Evolutionary conservation across 2,797 vertebrate species (phyloP).

Genomic region (Myotis pilosus): DNA sequence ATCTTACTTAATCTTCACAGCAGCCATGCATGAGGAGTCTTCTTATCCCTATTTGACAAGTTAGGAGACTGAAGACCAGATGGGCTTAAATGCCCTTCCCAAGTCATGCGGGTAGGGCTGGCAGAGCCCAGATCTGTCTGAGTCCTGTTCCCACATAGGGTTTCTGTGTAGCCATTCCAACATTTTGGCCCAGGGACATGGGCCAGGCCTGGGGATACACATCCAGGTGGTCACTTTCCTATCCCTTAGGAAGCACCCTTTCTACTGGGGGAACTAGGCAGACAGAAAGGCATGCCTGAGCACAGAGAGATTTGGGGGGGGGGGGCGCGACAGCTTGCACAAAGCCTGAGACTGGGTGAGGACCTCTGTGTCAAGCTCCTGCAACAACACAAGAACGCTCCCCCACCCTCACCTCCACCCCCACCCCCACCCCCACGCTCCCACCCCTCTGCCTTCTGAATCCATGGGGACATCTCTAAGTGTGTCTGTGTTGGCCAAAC

Average conservation of each 20-base stretch:
- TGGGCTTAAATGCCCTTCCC: background rate
- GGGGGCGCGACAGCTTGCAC: no score
- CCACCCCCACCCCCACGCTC: background rate
- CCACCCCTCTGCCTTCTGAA: background rate
- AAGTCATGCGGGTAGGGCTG: background rate
- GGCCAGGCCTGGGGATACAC: background rate
- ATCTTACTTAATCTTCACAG: background rate
- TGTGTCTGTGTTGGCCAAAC: background rate
- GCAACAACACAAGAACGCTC: background rate
- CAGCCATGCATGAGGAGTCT: background rate
- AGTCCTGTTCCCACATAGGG: background rate
- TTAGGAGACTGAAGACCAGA: background rate
- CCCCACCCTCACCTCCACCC: background rate
- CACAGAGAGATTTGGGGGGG: background rate
- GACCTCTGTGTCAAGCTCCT: background rate
- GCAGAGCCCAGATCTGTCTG: background rate
- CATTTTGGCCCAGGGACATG: background rate
- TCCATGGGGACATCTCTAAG: background rate
- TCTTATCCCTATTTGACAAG: background rate
- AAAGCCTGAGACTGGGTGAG: background rate
- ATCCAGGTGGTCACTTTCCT: background rate
- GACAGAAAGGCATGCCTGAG: background rate
- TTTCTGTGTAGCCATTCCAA: background rate
- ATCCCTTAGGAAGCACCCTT: background rate
- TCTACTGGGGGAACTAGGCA: background rate